Evolutionary conservation across 2,888 invertebrate genomes (phyloP).

Genomic region (Drosophila limbata): DNA sequence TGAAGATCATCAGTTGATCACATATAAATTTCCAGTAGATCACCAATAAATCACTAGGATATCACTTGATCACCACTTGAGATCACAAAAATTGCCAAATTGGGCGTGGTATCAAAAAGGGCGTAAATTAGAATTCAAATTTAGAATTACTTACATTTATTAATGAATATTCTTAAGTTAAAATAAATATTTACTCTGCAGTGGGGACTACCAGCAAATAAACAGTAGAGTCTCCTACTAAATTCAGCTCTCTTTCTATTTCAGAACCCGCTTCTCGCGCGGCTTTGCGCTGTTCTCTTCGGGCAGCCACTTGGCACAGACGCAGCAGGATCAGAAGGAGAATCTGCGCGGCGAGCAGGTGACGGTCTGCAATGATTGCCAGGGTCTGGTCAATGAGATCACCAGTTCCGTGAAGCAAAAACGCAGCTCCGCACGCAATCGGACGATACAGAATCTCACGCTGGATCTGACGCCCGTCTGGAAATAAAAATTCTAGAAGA

Average conservation of each 20-base stretch:
- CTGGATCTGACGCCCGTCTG: constrained; percentile 94
- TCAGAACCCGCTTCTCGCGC: constrained; percentile 88
- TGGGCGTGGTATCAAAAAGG: no score
- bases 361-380: constrained; percentile 97
- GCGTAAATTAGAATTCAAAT: no score
- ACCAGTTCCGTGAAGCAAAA: constrained; percentile 93
- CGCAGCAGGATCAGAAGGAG: constrained; percentile 86
- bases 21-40: no score
- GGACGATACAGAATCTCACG: constrained; percentile 92
- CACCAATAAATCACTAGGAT: no score
- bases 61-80: no score
- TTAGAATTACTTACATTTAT: no score
- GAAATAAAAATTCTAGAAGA: constrained; percentile 81
- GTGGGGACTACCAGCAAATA: not conserved
- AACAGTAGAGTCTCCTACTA: not conserved
- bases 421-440: constrained; percentile 92
- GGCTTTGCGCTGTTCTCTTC: constrained; percentile 87
- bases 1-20: no score
- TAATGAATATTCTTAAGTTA: no score
- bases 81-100: no score
- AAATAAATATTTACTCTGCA: no score
- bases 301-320: constrained; percentile 85
- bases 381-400: constrained; percentile 96
- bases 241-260: constrained; percentile 27
- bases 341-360: constrained; percentile 91